Percentiles rank a stretch among this genome's conserved stretches.
Evolutionary conservation across 2,888 invertebrate genomes (phyloP).

Genomic region (Pycnomerus fuliginosus): DNA sequence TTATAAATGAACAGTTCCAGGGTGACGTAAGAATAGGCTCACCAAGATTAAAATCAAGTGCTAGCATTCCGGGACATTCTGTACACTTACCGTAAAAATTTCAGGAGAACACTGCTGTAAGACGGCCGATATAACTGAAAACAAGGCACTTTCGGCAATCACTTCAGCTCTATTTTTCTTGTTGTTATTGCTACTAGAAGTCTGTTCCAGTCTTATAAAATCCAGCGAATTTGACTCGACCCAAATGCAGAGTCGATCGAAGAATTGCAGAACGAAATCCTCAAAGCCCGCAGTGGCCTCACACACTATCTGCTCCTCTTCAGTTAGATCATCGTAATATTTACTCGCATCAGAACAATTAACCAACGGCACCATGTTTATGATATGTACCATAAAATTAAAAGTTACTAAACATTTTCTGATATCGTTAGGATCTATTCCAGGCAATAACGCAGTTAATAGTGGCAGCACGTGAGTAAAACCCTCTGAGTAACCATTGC

Average conservation of each 20-base stretch:
- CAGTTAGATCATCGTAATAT: slow-evolving; percentile 68
- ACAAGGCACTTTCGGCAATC: slow-evolving; percentile 69
- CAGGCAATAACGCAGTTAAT: slow-evolving; percentile 77
- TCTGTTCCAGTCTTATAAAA: slow-evolving; percentile 65
- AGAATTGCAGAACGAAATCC: slow-evolving; percentile 82
- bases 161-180: slow-evolving; percentile 69
- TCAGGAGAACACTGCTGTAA: slow-evolving; percentile 71
- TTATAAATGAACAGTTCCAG: too few relatives aligned
- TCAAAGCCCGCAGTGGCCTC: slow-evolving; percentile 84
- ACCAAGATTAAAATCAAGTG: too few relatives aligned
- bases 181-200: slow-evolving; percentile 55
- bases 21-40: too few relatives aligned
- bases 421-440: slow-evolving; percentile 87
- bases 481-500: slow-evolving; percentile 68
- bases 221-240: slow-evolving; percentile 72
- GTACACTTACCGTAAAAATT: slow-evolving; percentile 55
- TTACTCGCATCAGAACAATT: slow-evolving; percentile 80
- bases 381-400: slow-evolving; percentile 74
- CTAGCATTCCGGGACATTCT: too few relatives aligned
- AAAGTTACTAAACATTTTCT: slow-evolving; percentile 74
- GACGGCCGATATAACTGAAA: slow-evolving; percentile 66
- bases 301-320: slow-evolving; percentile 74
- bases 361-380: slow-evolving; percentile 77
- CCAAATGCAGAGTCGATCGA: slow-evolving; percentile 73
- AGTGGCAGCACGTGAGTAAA: slow-evolving; percentile 80